Base-by-base conservation (phyloP, 1,140 invertebrate species). In the Pseudomyrmex cubaensis region DNA sequence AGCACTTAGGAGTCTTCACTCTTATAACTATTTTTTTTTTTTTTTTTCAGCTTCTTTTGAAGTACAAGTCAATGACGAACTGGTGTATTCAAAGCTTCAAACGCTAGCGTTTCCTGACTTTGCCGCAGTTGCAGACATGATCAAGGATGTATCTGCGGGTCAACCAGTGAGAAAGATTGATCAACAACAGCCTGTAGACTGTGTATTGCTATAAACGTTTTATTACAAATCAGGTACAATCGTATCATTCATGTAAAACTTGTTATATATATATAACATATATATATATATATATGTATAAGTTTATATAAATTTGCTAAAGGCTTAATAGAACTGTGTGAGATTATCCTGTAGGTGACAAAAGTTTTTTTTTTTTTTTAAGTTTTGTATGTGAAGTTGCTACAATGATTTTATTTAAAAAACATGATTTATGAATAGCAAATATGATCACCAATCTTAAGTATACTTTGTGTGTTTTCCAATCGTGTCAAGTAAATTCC, bases 401-500 rank as follows among this genome's bases (percentile, higher is more conserved):
- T 57, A 69, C 59, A 46, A 13, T 50, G 8, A 64, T n/a, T 44
- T 70, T 1, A 67, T 74, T 44, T 44, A 52, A n/a, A 66, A 48
- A 50, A 35, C 2, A 20, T 52, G 22, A 62, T 74, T 66, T 10
- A 67, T 1, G 54, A 67, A 78, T 69, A 83, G 4, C 44, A 20
- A 50, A 92, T 67, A 7, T 22, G 35, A 82, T 94, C 93, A 7
- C 93, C 93, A 67, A 93, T 88, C 67, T 85, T 90, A 61, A 94
- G 85, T 10, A 83, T 44, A 61, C 64, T 70, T 76, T 90, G 69
- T 46, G 82, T 62, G 56, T 70, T 82, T 1, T 48, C 86, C 61
- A 83, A 85, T 83, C 87, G 87, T 1, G 75, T 91, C 22, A 97
- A 92, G 90, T 98, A 98, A 76, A 98, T 96, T 44, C 97, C 97